phyloP scores from a whole-genome alignment of 2,888 invertebrate species.

The Chymomyza procnemis region DNA sequence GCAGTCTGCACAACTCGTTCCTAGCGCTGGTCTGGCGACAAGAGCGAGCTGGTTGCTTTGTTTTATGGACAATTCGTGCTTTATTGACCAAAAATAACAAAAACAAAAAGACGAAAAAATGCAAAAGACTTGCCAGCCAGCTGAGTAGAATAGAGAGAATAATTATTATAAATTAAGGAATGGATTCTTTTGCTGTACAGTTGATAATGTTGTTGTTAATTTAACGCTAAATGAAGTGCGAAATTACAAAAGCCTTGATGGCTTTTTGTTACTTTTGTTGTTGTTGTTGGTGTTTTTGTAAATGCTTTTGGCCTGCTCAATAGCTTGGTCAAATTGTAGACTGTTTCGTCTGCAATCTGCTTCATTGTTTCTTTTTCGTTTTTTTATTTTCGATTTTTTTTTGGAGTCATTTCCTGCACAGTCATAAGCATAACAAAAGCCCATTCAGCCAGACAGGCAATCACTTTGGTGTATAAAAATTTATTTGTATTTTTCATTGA shows the following conservation, averaged over 20 bases:
- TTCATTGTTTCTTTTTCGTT: neutral
- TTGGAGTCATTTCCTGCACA: conserved; percentile 49
- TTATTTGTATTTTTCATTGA: neutral
- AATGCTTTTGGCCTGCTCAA: conserved; percentile 23
- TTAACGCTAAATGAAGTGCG: conserved; percentile 72
- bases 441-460: conserved; percentile 25
- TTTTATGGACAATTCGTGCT: conserved; percentile 59
- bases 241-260: conserved; percentile 54
- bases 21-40: neutral
- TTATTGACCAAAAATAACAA: conserved; percentile 38
- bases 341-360: neutral
- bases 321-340: neutral
- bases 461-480: neutral
- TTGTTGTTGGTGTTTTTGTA: conserved; percentile 31
- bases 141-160: neutral
- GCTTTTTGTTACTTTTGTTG: neutral
- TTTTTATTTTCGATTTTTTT: neutral
- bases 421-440: conserved; percentile 59
- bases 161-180: conserved; percentile 10
- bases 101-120: neutral
- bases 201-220: conserved; percentile 48
- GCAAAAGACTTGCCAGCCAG: conserved; percentile 20
- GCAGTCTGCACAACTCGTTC: neutral
- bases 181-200: neutral
- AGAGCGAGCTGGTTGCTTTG: neutral